A percentile compares a stretch with the other conserved stretches of the same genome.
Conservation (phyloP, 2,113 vertebrate species). For the Glaucomys volans region DNA sequence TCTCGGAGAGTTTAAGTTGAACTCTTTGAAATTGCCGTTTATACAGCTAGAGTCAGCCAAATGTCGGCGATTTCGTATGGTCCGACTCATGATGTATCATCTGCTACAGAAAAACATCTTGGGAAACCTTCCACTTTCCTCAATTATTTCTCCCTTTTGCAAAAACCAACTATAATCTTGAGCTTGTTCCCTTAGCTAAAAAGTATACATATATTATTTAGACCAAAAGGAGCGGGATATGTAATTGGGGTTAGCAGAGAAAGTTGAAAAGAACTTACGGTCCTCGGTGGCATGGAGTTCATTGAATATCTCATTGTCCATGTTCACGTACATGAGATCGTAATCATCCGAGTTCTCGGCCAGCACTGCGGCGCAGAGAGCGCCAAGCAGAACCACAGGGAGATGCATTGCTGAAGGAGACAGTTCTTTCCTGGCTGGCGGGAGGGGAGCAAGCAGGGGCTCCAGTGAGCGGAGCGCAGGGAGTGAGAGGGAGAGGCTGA, state of each 20-base stretch:
- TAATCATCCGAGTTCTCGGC: constrained; percentile 85
- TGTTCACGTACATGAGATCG: constrained; percentile 87
- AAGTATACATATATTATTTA: background rate
- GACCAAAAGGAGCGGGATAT: background rate
- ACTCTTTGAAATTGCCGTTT: background rate
- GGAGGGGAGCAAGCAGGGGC: background rate
- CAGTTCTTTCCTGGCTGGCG: background rate
- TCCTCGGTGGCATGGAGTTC: constrained; percentile 87
- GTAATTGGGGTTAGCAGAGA: background rate
- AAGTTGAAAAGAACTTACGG: constrained; percentile 83
- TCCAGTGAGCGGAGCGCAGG: background rate
- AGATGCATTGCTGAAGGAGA: constrained; percentile 80
- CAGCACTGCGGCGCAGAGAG: constrained; percentile 81
- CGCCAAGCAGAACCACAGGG: constrained; percentile 83
- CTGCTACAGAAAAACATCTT: background rate
- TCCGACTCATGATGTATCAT: background rate
- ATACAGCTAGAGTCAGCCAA: background rate
- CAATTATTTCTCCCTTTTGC: background rate
- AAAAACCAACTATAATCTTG: constrained; percentile 10
- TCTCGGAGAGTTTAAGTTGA: background rate
- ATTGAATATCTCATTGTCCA: constrained; percentile 90
- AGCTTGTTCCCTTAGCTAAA: background rate
- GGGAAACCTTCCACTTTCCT: background rate
- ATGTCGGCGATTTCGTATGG: background rate
- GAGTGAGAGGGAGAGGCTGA: constrained; percentile 19